phyloP scores from a whole-genome alignment of 2,113 vertebrate species.

The Beaufortia kweichowensis region DNA sequence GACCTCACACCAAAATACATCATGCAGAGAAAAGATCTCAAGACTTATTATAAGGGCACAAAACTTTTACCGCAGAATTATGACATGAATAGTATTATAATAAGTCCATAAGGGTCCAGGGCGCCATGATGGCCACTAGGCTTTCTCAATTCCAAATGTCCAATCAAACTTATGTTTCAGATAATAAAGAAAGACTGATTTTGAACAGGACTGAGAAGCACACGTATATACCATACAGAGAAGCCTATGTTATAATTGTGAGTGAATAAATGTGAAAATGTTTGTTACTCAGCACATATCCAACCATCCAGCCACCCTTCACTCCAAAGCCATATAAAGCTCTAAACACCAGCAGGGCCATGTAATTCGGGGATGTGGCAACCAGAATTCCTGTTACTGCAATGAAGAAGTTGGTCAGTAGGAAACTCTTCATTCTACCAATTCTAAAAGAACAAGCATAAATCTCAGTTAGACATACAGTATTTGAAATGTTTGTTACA shows the following conservation, averaged over 20 bases:
- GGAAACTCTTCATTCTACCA: conserved; percentile 84
- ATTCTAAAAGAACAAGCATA: conserved; percentile 74
- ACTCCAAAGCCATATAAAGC: conserved; percentile 87
- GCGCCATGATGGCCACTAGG: no score
- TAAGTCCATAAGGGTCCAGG: no score
- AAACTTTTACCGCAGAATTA: no score
- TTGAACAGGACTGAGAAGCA: not conserved
- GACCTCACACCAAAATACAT: no score
- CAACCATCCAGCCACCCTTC: conserved; percentile 92
- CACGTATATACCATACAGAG: not conserved
- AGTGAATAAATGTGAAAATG: not conserved
- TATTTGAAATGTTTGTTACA: not conserved
- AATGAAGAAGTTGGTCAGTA: conserved; percentile 83
- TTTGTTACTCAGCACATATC: conserved; percentile 88
- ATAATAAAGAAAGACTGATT: not conserved
- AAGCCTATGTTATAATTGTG: not conserved
- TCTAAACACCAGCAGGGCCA: conserved; percentile 84
- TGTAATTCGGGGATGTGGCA: conserved; percentile 85
- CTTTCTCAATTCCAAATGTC: no score
- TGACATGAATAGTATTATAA: no score
- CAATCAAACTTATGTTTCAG: no score
- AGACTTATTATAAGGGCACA: no score
- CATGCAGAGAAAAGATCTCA: no score
- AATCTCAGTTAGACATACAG: not conserved
- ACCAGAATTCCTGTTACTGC: conserved; percentile 83